phyloP scores from a whole-genome alignment of 2,888 invertebrate species.

The Drosophila melanocephala region DNA sequence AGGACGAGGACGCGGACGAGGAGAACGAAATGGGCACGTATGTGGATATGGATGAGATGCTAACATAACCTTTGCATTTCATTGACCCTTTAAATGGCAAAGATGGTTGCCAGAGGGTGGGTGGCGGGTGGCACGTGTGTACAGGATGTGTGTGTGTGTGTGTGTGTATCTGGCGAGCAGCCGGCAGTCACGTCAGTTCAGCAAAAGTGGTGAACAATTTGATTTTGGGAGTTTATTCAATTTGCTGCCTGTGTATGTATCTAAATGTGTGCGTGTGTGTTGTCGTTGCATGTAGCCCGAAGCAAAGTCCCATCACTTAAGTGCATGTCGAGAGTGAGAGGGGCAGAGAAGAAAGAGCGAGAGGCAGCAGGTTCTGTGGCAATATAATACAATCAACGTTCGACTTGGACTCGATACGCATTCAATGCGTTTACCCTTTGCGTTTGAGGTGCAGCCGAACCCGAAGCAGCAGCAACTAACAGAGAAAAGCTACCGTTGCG shows the following conservation, averaged over 20 bases:
- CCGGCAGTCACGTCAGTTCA: constrained; percentile 56
- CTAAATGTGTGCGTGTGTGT: constrained; percentile 24
- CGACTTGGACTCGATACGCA: constrained; percentile 75
- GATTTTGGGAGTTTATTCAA: constrained; percentile 80
- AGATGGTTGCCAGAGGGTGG: constrained; percentile 36
- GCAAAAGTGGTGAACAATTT: constrained; percentile 78
- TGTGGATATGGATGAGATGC: constrained; percentile 30
- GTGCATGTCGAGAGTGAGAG: constrained; percentile 38
- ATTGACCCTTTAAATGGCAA: constrained; percentile 78
- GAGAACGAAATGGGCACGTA: constrained; percentile 12
- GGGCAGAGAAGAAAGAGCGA: constrained; percentile 4
- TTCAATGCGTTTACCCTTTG: constrained; percentile 75
- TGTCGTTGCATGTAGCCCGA: constrained; percentile 27
- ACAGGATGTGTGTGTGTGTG: not conserved
- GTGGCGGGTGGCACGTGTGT: not conserved
- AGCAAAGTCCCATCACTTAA: constrained; percentile 46
- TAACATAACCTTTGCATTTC: constrained; percentile 68
- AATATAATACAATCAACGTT: constrained; percentile 81
- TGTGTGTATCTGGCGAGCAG: constrained; percentile 39
- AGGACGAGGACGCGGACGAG: constrained; percentile 35
- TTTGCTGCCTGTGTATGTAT: constrained; percentile 54
- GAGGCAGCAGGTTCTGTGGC: constrained; percentile 36
- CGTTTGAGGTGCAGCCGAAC: constrained; percentile 57
- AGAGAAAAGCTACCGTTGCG: constrained; percentile 59
- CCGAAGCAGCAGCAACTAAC: constrained; percentile 17